Evolutionary conservation across 2,888 invertebrate genomes (phyloP).

Genomic region (Drosophila atroscutellata): DNA sequence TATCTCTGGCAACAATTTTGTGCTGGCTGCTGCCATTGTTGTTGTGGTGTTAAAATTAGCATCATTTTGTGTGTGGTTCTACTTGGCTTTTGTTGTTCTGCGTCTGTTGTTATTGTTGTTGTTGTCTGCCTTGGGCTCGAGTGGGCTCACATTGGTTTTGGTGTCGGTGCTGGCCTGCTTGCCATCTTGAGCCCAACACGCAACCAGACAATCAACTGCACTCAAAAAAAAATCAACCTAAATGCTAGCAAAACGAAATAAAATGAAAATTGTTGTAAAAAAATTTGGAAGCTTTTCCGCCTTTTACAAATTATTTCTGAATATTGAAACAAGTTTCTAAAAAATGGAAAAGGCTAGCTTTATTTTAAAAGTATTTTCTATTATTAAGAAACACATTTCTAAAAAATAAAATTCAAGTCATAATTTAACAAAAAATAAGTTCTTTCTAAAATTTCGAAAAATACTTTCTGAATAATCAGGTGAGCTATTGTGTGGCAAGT

Average conservation of each 20-base stretch:
- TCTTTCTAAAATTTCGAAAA: too few relatives aligned
- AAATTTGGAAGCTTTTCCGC: background rate
- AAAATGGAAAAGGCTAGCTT: too few relatives aligned
- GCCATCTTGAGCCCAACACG: conserved; percentile 52
- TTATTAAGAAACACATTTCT: background rate
- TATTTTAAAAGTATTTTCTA: background rate
- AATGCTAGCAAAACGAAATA: background rate
- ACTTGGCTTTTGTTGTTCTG: conserved; percentile 60
- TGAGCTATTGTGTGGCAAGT: background rate
- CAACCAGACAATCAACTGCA: conserved; percentile 32
- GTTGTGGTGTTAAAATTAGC: conserved; percentile 70
- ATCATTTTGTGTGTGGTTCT: conserved; percentile 63
- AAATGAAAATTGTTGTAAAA: background rate
- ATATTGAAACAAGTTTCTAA: too few relatives aligned
- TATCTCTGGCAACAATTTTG: conserved; percentile 27
- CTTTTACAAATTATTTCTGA: background rate
- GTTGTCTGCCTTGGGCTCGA: conserved; percentile 45
- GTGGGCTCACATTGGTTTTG: conserved; percentile 33
- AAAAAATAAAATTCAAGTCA: too few relatives aligned
- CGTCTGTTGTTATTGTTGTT: background rate
- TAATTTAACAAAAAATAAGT: background rate
- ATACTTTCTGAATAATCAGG: background rate
- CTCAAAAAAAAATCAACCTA: background rate
- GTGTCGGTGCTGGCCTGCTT: conserved; percentile 42
- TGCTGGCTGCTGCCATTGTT: conserved; percentile 30